phyloP scores from a whole-genome alignment of 2,113 vertebrate species.

The Mesocricetus auratus region DNA sequence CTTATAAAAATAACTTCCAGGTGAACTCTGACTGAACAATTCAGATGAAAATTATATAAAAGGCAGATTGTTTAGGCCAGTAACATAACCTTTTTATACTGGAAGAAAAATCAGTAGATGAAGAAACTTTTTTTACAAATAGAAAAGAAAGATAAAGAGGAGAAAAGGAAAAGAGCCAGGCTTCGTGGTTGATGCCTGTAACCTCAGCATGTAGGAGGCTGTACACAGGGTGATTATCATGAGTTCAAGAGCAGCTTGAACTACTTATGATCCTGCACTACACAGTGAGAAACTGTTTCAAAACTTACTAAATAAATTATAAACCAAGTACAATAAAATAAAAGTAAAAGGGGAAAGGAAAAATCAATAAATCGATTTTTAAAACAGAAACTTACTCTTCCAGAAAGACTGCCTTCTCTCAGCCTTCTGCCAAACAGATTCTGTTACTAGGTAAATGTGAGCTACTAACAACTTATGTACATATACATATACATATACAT shows the following conservation, averaged over 20 bases:
- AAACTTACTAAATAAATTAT: not conserved
- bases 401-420: conserved; percentile 69
- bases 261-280: not conserved
- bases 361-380: not conserved
- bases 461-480: conserved; percentile 77
- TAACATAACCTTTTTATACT: conserved; percentile 53
- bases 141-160: not conserved
- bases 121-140: conserved; percentile 48
- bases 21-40: conserved; percentile 63
- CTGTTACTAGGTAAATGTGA: conserved; percentile 82
- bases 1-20: conserved; percentile 62
- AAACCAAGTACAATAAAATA: not conserved
- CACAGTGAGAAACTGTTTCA: not conserved
- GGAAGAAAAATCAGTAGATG: conserved; percentile 61
- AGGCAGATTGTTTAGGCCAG: conserved; percentile 51
- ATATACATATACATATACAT: not conserved
- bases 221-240: too few species aligned
- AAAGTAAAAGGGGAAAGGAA: not conserved
- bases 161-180: not conserved
- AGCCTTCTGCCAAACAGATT: conserved; percentile 77
- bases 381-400: not conserved
- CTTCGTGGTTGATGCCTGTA: not conserved
- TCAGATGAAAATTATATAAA: conserved; percentile 69
- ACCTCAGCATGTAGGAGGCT: not conserved
- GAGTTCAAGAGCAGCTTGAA: not conserved